Evolutionary conservation across 2,888 invertebrate genomes (phyloP), one percentile per base, ranked within the genome.

Genomic region (Rhopalosiphum nymphaeae): DNA sequence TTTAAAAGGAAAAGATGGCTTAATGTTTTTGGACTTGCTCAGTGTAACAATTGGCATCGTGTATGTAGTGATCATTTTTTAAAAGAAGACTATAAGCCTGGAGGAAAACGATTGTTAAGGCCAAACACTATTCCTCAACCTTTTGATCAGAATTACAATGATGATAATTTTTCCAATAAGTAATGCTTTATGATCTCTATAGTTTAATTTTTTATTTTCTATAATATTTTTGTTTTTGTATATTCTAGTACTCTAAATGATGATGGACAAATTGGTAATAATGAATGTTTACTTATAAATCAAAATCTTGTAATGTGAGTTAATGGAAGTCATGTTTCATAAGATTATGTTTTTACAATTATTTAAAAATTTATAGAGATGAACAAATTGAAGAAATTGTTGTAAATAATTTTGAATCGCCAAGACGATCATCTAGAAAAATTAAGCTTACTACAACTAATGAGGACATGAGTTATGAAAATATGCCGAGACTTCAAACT

Each of bases 341-440:
- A 67, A 67, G 1, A 16, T 36, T 21, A 36, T 36, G 7, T 36
- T 78, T 78, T 0, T 9, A 7, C 4, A 78, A 9, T 78, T 78
- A 36, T 21, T 78, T 78, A 21, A 3, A 78, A 21, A 36, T 36
- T 36, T 78, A 78, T 36, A 78, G 78, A 42, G 21, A 78, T 1
- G 36, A 21, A 36, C 26, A 57, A 26, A 26, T 57, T 44, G 29
- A 57, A 25, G 78, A 49, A 49, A 1, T 25, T 91, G 49, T 25
- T 26, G 13, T 49, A 36, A 90, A 49, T 78, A 49, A 26, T 49
- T 36, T 78, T 10, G 46, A 13, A 5, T n/a, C 49, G 9, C 92
- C 87, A 26, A 92, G 92, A 36, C 46, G 92, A 5, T 92, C 92
- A 13, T 61, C 61, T 36, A 92, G 92, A 87, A 92, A 61, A 92